Percentiles rank a stretch among this genome's conserved stretches.
These are phyloP conservation scores for Centrocercus urophasianus DNA, from an alignment of 2,113 vertebrate genomes.

Conservation along the genomic window DNA sequence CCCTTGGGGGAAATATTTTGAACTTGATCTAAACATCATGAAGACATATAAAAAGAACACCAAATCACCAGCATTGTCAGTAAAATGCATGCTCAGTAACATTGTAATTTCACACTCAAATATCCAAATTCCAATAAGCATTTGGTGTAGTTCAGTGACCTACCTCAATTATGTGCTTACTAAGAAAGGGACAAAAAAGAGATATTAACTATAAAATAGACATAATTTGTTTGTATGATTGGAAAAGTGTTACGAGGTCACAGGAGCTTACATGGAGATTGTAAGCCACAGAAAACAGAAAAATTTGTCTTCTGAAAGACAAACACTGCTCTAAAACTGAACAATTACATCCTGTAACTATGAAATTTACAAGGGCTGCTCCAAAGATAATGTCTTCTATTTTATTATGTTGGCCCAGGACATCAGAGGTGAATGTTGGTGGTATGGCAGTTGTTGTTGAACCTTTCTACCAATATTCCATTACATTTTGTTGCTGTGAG, in stretches of 20 bases:
- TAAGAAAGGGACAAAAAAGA: background rate
- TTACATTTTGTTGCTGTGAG: background rate
- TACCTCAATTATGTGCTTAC: background rate
- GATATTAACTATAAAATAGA: background rate
- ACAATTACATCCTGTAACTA: background rate
- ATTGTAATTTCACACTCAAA: conserved; percentile 5
- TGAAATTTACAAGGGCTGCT: background rate
- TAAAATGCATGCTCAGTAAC: background rate
- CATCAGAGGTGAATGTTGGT: background rate
- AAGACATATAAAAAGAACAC: background rate
- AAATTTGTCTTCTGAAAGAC: background rate
- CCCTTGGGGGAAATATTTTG: background rate
- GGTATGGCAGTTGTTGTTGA: background rate
- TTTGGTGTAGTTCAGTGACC: background rate
- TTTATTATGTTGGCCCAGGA: background rate
- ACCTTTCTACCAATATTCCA: background rate
- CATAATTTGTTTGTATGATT: background rate
- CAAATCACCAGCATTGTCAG: background rate
- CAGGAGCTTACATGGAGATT: background rate
- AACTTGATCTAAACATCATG: conserved; percentile 14
- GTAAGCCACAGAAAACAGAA: background rate
- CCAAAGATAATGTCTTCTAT: background rate
- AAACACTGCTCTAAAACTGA: background rate
- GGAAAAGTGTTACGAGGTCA: background rate
- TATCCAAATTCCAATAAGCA: background rate